Base-by-base conservation (phyloP, 1,140 invertebrate species). In the Drosophila erecta region DNA sequence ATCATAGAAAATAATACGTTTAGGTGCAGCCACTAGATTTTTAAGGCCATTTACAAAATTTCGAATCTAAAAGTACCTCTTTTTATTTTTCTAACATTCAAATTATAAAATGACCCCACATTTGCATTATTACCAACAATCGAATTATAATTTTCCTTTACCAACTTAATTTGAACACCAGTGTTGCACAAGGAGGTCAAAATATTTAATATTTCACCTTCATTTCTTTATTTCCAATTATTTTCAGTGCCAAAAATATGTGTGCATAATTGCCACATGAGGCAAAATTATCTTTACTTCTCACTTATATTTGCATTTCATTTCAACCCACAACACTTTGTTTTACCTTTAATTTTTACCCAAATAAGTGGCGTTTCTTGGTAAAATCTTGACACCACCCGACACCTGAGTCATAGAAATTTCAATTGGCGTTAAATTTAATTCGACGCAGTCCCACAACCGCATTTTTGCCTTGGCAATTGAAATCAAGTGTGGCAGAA, bases 331-430 rank as follows among this genome's bases (percentile, higher is more conserved):
- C 41, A 46, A 27, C 30, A 8, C 30, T 35, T 35, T 15, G 22
- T 24, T 65, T 41, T 44, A 47, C 24, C 33, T 40, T 46, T 33
- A 14, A 8, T 3, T 37, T 61, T 37, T 64, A 15, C 30, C 65
- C 17, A 24, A 62, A 66, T 33, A 38, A 41, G 64, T 12, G 40
- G 50, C 49, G 65, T 40, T 69, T 67, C 64, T 41, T 14, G 38
- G 40, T 22, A 66, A 37, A 67, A 55, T 46, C 30, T 46, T 30
- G 41, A 55, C 46, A 49, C 49, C 53, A 22, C 35, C 59, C 33
- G 38, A 56, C 71, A 75, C 46, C 71, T 84, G 80, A 79, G 59
- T 85, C 77, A 73, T 73, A 14, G n/a, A 56, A 44, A 44, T 43
- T 57, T 43, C 53, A 61, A 70, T 51, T 46, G 59, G 58, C 70